A percentile compares a stretch with the other conserved stretches of the same genome.
Conservation (phyloP, 2,888 invertebrate genomes). For the Chrysina gloriosa region DNA sequence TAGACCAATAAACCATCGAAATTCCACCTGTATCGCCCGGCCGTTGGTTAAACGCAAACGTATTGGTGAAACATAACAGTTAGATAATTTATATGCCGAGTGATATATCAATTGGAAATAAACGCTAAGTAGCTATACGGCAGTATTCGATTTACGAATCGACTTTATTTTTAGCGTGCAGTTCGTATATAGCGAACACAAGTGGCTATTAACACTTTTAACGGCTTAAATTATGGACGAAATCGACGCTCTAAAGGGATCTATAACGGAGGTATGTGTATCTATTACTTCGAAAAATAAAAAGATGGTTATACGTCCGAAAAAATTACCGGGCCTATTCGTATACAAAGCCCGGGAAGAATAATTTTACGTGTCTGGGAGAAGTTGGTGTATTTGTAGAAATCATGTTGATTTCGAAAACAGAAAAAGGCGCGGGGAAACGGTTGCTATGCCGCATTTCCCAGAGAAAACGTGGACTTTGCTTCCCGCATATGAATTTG, state of each 20-base stretch:
- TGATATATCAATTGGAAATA: constrained; percentile 7
- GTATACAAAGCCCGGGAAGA: no score
- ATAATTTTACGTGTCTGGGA: no score
- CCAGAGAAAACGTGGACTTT: no score
- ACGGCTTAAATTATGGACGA: neutral
- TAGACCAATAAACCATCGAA: neutral
- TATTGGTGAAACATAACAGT: constrained; percentile 4
- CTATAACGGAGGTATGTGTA: neutral
- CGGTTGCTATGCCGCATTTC: no score
- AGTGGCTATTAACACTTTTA: constrained; percentile 13
- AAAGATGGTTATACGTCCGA: no score
- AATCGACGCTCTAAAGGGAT: neutral
- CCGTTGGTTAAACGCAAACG: neutral
- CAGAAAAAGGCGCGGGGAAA: no score
- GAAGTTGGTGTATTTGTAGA: no score
- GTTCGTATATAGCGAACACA: constrained; percentile 1
- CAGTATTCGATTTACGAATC: neutral
- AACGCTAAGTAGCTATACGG: constrained; percentile 2
- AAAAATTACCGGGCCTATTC: no score
- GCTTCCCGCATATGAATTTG: no score
- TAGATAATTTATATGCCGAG: constrained; percentile 5
- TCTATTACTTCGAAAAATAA: neutral
- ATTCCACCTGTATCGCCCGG: neutral
- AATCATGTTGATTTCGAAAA: no score
- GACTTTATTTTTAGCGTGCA: constrained; percentile 15